Base-by-base conservation (phyloP, 1,140 invertebrate genomes). In the Spodoptera litura region DNA sequence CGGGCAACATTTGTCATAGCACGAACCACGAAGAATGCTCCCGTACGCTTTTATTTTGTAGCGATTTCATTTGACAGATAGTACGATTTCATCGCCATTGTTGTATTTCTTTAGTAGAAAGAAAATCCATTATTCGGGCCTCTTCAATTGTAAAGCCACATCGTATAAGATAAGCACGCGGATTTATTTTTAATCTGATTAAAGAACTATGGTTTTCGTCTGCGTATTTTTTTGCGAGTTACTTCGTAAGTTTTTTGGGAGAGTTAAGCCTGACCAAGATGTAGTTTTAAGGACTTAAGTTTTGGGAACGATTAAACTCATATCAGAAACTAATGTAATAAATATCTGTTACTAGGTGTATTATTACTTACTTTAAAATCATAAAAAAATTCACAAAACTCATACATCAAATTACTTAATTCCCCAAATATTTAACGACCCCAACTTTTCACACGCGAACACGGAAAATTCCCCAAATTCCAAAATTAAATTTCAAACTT, bases 1-100 rank as follows among this genome's bases (percentile, higher is more conserved):
- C 73, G 80, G 61, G 59, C 61, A 76, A 78, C 82, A 88, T 87
- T 85, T 87, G 88, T 90, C 86, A 89, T 79, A 84, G 78, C 61
- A 44, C 64, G 76, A 75, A 84, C 77, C 61, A 44, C 64, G 76
- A 71, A 74, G 70, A 84, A 78, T 73, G 79, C 71, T 55, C 44
- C 44, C 51, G 35, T 51, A 58, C 72, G 27, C 51, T 68, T 77
- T 70, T 78, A 79, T 80, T 81, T 72, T 75, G 73, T 53, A 52
- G 72, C 73, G 79, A 72, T 83, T 80, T 80, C 71, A 81, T 82
- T 81, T 84, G 81, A 86, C 88, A 83, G 85, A 82, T 82, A 81
- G 71, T 81, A 38, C 73, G 78, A 80, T 84, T 82, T 78, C 80
- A 70, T 75, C 38, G 35, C 80, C 74, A 85, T 88, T 88, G 85